Evolutionary conservation across 1,140 invertebrate species (phyloP).

Genomic region (Mamestra configurata): DNA sequence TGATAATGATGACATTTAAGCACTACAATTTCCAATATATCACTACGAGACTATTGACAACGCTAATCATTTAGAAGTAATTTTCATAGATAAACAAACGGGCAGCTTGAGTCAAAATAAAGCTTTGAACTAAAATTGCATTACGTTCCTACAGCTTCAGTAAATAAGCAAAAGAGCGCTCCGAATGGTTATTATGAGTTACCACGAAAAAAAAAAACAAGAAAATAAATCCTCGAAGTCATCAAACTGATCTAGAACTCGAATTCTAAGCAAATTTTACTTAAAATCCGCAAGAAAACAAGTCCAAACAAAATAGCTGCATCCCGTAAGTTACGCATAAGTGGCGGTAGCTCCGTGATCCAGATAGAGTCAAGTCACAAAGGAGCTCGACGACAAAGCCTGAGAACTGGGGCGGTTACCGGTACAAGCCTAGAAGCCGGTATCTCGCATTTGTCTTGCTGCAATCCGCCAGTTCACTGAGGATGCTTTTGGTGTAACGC

Average conservation of each 20-base stretch:
- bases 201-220: not conserved
- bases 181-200: too few relatives aligned
- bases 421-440: conserved; percentile 62
- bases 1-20: too few relatives aligned
- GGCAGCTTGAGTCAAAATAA: too few relatives aligned
- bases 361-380: conserved; percentile 66
- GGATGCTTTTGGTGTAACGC: conserved; percentile 40
- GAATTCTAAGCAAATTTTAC: not conserved
- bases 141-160: too few relatives aligned
- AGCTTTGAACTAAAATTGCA: too few relatives aligned
- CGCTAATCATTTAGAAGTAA: too few relatives aligned
- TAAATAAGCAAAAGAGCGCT: too few relatives aligned
- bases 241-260: not conserved
- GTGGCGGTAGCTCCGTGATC: conserved; percentile 60
- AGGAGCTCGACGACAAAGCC: conserved; percentile 62
- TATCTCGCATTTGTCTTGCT: conserved; percentile 63
- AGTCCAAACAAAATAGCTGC: conserved; percentile 31
- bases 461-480: conserved; percentile 46
- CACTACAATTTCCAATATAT: too few relatives aligned
- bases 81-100: too few relatives aligned
- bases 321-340: conserved; percentile 41
- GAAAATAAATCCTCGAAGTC: not conserved
- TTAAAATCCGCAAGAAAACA: not conserved
- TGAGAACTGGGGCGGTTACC: conserved; percentile 69
- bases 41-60: too few relatives aligned